Conservation (phyloP, 1,140 invertebrate species). For the Drosophila sproati region DNA sequence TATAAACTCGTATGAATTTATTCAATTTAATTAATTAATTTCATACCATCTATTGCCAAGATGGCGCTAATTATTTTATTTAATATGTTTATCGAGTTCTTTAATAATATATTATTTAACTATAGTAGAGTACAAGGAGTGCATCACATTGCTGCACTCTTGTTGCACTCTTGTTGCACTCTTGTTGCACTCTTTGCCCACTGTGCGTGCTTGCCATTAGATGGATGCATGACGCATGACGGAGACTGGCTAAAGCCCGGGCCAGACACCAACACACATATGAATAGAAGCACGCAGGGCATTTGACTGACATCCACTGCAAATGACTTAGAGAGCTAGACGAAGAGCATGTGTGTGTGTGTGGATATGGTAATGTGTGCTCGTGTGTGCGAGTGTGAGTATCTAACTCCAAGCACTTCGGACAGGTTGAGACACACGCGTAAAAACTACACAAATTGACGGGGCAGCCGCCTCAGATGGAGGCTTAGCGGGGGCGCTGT, state of each 20-base stretch:
- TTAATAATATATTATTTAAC: no score
- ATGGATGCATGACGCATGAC: slow-evolving; percentile 74
- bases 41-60: no score
- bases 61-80: no score
- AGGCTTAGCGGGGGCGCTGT: slow-evolving; percentile 50
- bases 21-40: no score
- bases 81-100: no score
- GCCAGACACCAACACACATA: slow-evolving; percentile 54
- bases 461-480: slow-evolving; percentile 24
- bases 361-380: slow-evolving; percentile 58
- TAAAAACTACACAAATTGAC: slow-evolving; percentile 80
- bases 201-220: slow-evolving; percentile 62
- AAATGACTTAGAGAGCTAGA: slow-evolving; percentile 36
- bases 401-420: slow-evolving; percentile 68
- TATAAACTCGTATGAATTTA: no score
- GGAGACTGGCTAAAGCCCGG: slow-evolving; percentile 54
- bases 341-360: slow-evolving; percentile 16
- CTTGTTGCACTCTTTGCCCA: slow-evolving; percentile 6
- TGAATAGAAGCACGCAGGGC: slow-evolving; percentile 29
- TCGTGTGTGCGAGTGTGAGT: slow-evolving; percentile 48
- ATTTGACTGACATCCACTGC: slow-evolving; percentile 49
- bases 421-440: slow-evolving; percentile 81
- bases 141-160: not conserved
- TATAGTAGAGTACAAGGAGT: no score
- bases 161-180: not conserved